Percentiles rank a stretch among this genome's conserved stretches.
Evolutionary conservation across 2,797 vertebrate species (phyloP).

Genomic region (Streptopelia turtur): DNA sequence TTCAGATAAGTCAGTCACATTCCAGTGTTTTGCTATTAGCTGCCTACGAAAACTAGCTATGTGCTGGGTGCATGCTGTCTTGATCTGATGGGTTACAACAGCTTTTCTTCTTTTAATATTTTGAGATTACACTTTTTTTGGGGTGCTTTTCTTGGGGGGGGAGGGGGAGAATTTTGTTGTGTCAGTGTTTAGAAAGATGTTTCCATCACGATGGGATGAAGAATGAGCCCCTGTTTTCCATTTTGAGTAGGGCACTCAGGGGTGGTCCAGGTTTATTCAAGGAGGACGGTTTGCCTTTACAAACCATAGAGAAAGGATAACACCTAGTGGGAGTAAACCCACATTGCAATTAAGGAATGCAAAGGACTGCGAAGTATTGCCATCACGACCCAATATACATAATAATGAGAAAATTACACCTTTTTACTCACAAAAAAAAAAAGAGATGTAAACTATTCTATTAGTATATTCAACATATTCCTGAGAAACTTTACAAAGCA

Average conservation of each 20-base stretch:
- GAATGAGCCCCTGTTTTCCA: background rate
- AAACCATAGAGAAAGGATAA: constrained; percentile 44
- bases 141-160: rapidly evolving
- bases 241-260: background rate
- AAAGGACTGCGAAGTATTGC: background rate
- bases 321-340: constrained; percentile 67
- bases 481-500: background rate
- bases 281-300: background rate
- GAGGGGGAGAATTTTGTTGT: background rate
- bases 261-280: background rate
- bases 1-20: background rate
- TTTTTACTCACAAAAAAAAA: background rate
- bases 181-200: background rate
- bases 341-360: background rate
- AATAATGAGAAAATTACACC: background rate
- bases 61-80: background rate
- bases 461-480: background rate
- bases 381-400: background rate
- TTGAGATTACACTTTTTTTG: background rate
- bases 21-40: background rate
- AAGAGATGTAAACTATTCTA: background rate
- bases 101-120: background rate
- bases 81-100: background rate
- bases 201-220: background rate
- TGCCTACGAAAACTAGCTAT: background rate